Conservation (phyloP, 2,797 vertebrate genomes). For the Myripristis jacobus region DNA sequence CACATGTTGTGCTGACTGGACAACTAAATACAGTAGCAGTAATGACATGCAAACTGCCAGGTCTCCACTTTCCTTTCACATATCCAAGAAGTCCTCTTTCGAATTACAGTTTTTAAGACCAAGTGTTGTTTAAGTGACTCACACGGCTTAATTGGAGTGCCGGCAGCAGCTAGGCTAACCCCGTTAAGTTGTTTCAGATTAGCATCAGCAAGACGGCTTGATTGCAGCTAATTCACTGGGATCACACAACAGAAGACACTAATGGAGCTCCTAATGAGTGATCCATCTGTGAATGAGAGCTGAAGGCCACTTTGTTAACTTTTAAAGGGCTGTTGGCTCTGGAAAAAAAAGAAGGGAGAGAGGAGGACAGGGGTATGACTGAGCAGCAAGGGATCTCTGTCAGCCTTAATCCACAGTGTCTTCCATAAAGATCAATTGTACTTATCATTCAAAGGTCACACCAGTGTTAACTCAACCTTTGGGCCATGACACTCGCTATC, state of each 20-base stretch:
- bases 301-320: conserved; percentile 65
- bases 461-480: conserved; percentile 21
- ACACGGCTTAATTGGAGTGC: conserved; percentile 41
- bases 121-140: conserved; percentile 41
- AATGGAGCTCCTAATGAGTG: conserved; percentile 65
- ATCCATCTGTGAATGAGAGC: conserved; percentile 55
- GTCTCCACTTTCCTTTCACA: not conserved
- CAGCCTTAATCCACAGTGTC: not conserved
- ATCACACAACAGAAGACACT: conserved; percentile 62
- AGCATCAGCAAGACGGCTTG: conserved; percentile 67
- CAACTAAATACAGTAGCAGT: not conserved
- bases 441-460: conserved; percentile 27
- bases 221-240: conserved; percentile 66
- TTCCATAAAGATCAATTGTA: conserved; percentile 27
- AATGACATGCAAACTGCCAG: conserved; percentile 16
- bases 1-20: not conserved
- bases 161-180: conserved; percentile 60
- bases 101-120: conserved; percentile 25
- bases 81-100: conserved; percentile 12
- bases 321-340: conserved; percentile 45
- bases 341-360: not conserved
- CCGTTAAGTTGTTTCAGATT: conserved; percentile 68
- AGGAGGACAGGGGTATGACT: conserved; percentile 15
- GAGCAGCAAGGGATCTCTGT: conserved; percentile 10
- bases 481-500: not conserved